Percentiles rank a stretch among this genome's conserved stretches.
These are phyloP conservation scores for Platichthys flesus DNA, from an alignment of 2,113 vertebrate genomes.

Conservation along the genomic window DNA sequence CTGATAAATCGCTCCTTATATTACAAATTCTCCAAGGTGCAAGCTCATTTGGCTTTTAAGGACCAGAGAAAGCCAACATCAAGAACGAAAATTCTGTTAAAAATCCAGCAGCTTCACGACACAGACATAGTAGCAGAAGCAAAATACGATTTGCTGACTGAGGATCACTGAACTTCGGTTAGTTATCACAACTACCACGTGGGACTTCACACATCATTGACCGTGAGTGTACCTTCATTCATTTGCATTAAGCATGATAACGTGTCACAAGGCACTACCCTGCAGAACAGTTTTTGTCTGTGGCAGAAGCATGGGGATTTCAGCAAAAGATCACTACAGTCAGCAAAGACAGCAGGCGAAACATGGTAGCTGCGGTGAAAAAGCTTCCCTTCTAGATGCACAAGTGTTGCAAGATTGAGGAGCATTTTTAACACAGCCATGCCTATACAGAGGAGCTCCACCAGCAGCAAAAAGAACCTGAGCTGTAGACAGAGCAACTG, in stretches of 20 bases:
- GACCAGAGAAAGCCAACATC: neutral
- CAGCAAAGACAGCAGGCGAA: neutral
- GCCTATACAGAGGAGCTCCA: neutral
- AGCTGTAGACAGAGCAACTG: neutral
- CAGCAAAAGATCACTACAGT: neutral
- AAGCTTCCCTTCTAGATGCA: neutral
- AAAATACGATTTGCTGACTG: neutral
- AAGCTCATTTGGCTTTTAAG: too few species aligned
- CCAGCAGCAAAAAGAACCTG: neutral
- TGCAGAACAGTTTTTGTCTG: neutral
- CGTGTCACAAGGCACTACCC: neutral
- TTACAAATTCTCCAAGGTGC: too few species aligned
- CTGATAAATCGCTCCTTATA: too few species aligned
- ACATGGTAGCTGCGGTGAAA: neutral
- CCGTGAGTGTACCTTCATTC: neutral
- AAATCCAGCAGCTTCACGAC: too few species aligned
- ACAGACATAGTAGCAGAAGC: too few species aligned
- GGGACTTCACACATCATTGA: neutral
- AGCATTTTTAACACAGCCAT: too few species aligned
- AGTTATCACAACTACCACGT: neutral
- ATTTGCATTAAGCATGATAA: neutral
- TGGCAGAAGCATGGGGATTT: neutral
- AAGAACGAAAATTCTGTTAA: neutral
- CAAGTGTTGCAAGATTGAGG: too few species aligned
- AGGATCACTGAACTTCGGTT: neutral